These are phyloP conservation scores for Dicaeum eximium DNA, from an alignment of 2,113 vertebrate species.

Conservation along the genomic window DNA sequence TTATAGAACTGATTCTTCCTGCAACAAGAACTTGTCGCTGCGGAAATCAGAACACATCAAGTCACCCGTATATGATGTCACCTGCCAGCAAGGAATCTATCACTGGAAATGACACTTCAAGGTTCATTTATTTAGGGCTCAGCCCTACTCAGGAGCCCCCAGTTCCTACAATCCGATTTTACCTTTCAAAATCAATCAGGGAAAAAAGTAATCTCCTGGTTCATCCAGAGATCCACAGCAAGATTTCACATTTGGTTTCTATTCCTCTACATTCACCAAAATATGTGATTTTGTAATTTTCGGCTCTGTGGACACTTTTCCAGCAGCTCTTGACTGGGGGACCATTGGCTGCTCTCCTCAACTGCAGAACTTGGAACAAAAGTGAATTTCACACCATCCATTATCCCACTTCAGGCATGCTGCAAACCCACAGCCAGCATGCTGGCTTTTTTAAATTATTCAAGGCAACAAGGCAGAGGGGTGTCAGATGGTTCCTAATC, in stretches of 20 bases:
- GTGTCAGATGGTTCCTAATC: not conserved
- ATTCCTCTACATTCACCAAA: not conserved
- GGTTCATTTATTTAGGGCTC: not conserved
- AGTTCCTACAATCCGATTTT: accelerated
- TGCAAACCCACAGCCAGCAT: not conserved
- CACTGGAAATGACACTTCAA: not conserved
- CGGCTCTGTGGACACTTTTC: accelerated
- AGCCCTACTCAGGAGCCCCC: not conserved
- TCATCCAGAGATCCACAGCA: not conserved
- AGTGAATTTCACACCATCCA: not conserved
- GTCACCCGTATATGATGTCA: not conserved
- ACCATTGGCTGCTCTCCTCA: not conserved
- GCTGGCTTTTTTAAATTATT: not conserved
- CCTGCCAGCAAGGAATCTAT: not conserved
- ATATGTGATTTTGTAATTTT: not conserved
- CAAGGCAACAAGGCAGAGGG: not conserved
- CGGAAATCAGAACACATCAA: not conserved
- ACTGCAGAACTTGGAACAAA: not conserved
- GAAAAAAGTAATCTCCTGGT: not conserved
- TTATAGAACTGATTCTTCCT: not conserved
- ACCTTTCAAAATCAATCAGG: not conserved
- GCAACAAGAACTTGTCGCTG: not conserved
- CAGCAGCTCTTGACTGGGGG: accelerated
- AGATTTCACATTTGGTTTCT: not conserved
- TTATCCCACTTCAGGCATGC: not conserved